phyloP scores from a whole-genome alignment of 2,113 vertebrate species.

The Paramormyrops kingsleyae region DNA sequence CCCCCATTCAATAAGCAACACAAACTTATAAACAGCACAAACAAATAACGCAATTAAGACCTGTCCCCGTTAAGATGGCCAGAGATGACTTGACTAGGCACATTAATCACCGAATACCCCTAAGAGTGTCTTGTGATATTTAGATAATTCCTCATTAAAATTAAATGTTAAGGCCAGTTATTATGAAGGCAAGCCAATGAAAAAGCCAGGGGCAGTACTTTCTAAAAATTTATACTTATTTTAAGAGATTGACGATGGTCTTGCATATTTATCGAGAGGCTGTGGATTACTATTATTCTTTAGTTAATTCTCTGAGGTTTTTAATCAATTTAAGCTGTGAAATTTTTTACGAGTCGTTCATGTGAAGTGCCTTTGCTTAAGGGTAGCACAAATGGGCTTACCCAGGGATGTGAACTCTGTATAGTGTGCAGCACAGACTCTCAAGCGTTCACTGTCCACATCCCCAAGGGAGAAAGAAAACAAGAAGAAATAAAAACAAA shows the following conservation, averaged over 20 bases:
- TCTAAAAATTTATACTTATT: neutral
- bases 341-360: neutral
- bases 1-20: neutral
- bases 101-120: neutral
- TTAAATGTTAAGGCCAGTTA: neutral
- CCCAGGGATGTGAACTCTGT: neutral
- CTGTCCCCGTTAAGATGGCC: neutral
- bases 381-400: neutral
- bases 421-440: neutral
- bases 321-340: neutral
- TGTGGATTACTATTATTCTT: neutral
- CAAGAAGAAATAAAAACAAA: neutral
- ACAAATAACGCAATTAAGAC: neutral
- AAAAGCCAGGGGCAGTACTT: neutral
- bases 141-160: constrained; percentile 1
- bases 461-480: neutral
- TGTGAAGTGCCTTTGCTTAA: neutral
- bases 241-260: neutral
- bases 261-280: neutral
- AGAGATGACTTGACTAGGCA: neutral
- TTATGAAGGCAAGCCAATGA: neutral
- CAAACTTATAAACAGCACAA: neutral
- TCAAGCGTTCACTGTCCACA: neutral
- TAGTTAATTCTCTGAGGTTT: neutral
- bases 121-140: neutral